Evolutionary conservation across 2,888 invertebrate genomes (phyloP).

Genomic region (Phengaris arion): DNA sequence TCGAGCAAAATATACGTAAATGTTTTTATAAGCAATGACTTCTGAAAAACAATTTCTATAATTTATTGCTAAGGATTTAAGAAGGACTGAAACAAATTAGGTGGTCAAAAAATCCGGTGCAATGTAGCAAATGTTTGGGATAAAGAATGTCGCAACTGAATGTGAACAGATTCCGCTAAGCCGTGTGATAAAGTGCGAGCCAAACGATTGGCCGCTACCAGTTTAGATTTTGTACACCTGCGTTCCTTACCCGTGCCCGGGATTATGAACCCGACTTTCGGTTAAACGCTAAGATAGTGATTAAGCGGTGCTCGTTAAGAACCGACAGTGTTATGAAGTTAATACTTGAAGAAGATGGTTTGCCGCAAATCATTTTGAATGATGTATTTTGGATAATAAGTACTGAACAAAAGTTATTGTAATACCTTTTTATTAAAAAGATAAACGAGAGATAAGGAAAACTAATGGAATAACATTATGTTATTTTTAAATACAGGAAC

Average conservation of each 20-base stretch:
- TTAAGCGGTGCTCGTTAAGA: slow-evolving; percentile 60
- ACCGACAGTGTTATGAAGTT: slow-evolving; percentile 41
- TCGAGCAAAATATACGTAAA: background rate
- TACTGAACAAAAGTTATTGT: too few species aligned
- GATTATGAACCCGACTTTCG: slow-evolving; percentile 48
- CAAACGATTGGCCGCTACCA: slow-evolving; percentile 29
- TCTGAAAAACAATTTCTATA: background rate
- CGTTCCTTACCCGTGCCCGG: slow-evolving; percentile 35
- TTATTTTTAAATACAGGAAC: too few species aligned
- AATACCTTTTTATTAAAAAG: too few species aligned
- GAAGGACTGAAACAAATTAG: background rate
- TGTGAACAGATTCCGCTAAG: slow-evolving; percentile 23
- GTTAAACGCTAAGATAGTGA: slow-evolving; percentile 57
- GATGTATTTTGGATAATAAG: background rate
- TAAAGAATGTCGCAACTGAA: slow-evolving; percentile 2
- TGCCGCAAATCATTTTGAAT: background rate
- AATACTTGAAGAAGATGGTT: slow-evolving; percentile 31
- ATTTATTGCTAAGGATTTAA: background rate
- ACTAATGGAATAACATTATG: too few species aligned
- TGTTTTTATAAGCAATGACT: background rate
- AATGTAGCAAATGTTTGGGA: background rate
- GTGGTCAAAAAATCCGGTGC: background rate
- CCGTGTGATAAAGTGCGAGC: slow-evolving; percentile 30
- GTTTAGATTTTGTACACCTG: slow-evolving; percentile 37
- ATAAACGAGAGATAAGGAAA: too few species aligned